Evolutionary conservation across 2,113 vertebrate species (phyloP).

Genomic region (Podarcis cretensis): DNA sequence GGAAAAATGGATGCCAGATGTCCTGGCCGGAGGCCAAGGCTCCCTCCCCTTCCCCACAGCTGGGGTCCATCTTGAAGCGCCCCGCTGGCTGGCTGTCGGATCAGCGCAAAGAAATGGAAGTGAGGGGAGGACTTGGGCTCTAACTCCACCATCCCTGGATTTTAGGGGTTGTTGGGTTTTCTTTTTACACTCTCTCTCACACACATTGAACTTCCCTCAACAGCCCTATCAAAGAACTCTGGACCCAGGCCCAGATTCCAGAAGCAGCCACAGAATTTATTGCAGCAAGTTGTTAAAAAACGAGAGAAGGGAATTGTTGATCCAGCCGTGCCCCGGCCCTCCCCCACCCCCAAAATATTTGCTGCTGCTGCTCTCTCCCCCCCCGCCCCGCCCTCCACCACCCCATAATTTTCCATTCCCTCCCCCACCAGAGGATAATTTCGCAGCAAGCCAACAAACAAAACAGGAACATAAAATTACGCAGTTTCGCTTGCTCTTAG

Average conservation of each 20-base stretch:
- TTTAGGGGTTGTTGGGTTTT: too few species aligned
- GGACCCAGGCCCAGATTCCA: constrained; percentile 3
- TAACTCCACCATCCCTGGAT: not conserved
- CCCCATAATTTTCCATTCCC: not conserved
- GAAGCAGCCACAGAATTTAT: not conserved
- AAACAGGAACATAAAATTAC: not conserved
- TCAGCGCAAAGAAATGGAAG: not conserved
- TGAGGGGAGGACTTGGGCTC: not conserved
- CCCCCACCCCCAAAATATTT: not conserved
- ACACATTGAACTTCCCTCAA: not conserved
- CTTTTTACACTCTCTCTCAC: not conserved
- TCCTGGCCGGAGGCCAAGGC: not conserved
- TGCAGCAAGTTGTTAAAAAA: not conserved
- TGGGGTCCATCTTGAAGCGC: not conserved
- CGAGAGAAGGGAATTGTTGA: not conserved
- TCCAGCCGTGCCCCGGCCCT: not conserved
- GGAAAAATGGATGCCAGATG: constrained; percentile 24
- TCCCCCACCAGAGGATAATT: not conserved
- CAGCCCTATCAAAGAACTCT: not conserved
- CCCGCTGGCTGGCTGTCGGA: not conserved
- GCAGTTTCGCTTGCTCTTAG: not conserved
- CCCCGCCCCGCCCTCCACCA: too few species aligned
- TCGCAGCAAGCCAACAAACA: not conserved
- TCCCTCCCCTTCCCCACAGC: not conserved
- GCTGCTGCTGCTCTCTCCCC: not conserved